phyloP scores from a whole-genome alignment of 2,888 invertebrate species.

The Scelioninae gen. 1 region DNA sequence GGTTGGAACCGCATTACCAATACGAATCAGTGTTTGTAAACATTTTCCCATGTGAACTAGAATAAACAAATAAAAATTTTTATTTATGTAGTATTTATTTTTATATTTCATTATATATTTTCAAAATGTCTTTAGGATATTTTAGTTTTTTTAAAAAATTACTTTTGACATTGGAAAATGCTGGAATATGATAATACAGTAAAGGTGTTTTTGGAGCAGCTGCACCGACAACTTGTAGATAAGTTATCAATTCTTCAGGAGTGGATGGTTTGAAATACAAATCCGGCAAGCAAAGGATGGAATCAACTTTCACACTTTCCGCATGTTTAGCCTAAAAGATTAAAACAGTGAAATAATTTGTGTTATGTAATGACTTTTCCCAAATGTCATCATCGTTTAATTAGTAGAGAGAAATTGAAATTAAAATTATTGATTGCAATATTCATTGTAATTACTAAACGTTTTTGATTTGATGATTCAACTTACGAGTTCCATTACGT shows the following conservation, averaged over 20 bases:
- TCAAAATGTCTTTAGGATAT: no score
- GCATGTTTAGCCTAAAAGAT: constrained; percentile 88
- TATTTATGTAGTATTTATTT: neutral
- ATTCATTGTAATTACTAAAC: neutral
- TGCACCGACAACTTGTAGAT: constrained; percentile 88
- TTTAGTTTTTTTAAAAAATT: constrained; percentile 84
- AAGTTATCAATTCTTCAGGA: constrained; percentile 87
- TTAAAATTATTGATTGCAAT: neutral
- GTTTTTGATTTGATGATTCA: constrained; percentile 14
- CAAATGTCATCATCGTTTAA: constrained; percentile 26
- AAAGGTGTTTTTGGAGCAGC: constrained; percentile 91
- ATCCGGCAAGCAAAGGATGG: constrained; percentile 90
- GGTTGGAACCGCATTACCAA: constrained; percentile 88
- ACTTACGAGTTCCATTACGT: constrained; percentile 88
- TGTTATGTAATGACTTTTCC: constrained; percentile 22
- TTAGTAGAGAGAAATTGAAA: constrained; percentile 24
- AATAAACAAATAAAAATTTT: neutral
- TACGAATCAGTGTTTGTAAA: constrained; percentile 85
- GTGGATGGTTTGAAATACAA: constrained; percentile 90
- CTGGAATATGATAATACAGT: constrained; percentile 93
- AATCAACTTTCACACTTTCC: constrained; percentile 87
- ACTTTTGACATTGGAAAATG: constrained; percentile 89
- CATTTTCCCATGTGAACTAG: constrained; percentile 90
- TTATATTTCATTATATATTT: no score
- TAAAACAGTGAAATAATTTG: constrained; percentile 1